Evolutionary conservation across 1,140 invertebrate genomes (phyloP), one percentile per base, ranked within the genome.

Genomic region (Bombus pascuorum): DNA sequence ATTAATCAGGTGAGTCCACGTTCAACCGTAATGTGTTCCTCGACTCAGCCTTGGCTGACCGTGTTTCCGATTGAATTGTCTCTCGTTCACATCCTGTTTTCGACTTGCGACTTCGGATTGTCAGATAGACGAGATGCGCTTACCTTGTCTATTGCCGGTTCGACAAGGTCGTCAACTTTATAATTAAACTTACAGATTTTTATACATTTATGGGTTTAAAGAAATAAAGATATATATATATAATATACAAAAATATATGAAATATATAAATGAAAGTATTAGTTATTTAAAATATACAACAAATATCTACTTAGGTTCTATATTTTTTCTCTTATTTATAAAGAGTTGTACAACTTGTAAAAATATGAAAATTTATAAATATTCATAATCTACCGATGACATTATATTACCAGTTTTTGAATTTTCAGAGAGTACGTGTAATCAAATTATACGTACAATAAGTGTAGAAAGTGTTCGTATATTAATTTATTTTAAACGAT

Each of bases 1-100:
- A 96, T 97, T 89, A 96, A 96, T 94, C 95, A 96, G 95, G 96
- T 97, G 92, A 95, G 95, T 94, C 79, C 88, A 87, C 86, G 74
- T 34, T n/a, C 76, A 76, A 79, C 68, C 65, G 89, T 84, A 91
- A 88, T 90, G 86, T 79, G 77, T 80, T 84, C 72, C 62, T 83
- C 39, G 71, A 68, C 81, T 85, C 66, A 87, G 78, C 83, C 89
- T 90, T 86, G 84, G 79, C 77, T 68, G 66, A 57, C 78, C 81
- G 87, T 76, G 76, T 81, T 77, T 84, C 78, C 75, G 71, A 90
- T 90, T 83, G 37, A 77, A 86, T 81, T 78, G 62, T 81, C 68
- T 74, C n/a, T 66, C 78, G 44, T 80, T 82, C 68, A 34, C 70
- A 66, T 79, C 53, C 66, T 75, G 78, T 87, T 77, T 78, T 74